Percentiles rank a stretch among this genome's conserved stretches.
Conservation (phyloP, 2,113 vertebrate genomes). For the Pterophyllum scalare region DNA sequence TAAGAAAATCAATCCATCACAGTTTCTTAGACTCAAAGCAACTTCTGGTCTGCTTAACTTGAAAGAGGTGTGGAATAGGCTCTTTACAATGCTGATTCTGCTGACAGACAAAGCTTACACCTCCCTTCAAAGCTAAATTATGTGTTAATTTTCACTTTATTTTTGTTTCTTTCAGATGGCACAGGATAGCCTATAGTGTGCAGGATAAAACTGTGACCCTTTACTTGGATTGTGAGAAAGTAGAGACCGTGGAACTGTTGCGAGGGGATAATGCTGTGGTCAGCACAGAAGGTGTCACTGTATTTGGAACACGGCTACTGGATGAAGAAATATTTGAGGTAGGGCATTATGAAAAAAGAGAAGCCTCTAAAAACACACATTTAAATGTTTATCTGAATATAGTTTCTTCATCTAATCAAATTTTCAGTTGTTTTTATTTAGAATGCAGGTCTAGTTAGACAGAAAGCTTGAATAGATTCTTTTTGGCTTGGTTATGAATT, state of each 20-base stretch:
- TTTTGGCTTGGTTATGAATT: background rate
- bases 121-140: background rate
- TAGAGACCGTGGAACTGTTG: conserved; percentile 76
- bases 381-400: background rate
- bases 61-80: background rate
- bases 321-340: conserved; percentile 90
- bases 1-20: conserved; percentile 9
- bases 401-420: background rate
- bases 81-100: background rate
- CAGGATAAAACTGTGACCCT: conserved; percentile 81
- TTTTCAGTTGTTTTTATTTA: too few species aligned
- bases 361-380: background rate
- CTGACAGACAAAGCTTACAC: background rate
- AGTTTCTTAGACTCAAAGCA: conserved; percentile 1
- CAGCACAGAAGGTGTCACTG: conserved; percentile 84
- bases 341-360: conserved; percentile 10
- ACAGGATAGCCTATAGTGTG: conserved; percentile 88
- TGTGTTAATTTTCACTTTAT: background rate
- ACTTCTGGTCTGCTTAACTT: background rate
- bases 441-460: too few species aligned
- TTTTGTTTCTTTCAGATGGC: conserved; percentile 84
- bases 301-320: conserved; percentile 86
- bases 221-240: conserved; percentile 85
- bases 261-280: conserved; percentile 78
- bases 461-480: background rate